phyloP scores from a whole-genome alignment of 2,113 vertebrate species.

The Platichthys stellatus region DNA sequence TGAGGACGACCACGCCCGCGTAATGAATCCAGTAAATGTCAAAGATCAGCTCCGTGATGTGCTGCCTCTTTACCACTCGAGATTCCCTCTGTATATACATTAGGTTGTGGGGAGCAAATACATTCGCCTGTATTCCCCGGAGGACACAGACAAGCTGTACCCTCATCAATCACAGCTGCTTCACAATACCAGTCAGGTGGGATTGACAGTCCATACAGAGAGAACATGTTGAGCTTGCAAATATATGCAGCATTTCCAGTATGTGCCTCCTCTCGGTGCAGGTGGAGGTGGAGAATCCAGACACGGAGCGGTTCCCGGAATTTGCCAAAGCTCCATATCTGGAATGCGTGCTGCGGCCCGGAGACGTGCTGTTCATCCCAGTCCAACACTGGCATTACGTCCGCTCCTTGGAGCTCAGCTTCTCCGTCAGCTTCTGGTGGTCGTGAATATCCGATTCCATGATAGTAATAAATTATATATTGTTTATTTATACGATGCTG shows the following conservation, averaged over 20 bases:
- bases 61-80: slow-evolving; percentile 19
- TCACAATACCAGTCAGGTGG: slow-evolving; percentile 96
- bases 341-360: slow-evolving; percentile 89
- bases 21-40: slow-evolving; percentile 17
- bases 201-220: slow-evolving; percentile 55
- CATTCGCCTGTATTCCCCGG: slow-evolving; percentile 88
- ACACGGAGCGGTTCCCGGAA: slow-evolving; percentile 85
- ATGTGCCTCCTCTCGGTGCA: slow-evolving; percentile 57
- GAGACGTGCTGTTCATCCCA: slow-evolving; percentile 95
- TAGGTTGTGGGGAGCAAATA: slow-evolving; percentile 95
- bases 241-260: slow-evolving; percentile 42
- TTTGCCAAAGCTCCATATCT: slow-evolving; percentile 86
- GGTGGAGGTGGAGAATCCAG: slow-evolving; percentile 93
- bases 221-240: slow-evolving; percentile 19
- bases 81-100: slow-evolving; percentile 26
- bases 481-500: not conserved
- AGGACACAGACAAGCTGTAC: slow-evolving; percentile 88
- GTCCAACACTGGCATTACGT: slow-evolving; percentile 93
- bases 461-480: not conserved
- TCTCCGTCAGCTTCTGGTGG: slow-evolving; percentile 99
- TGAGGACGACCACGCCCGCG: slow-evolving; percentile 47
- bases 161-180: slow-evolving; percentile 91
- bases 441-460: slow-evolving; percentile 75
- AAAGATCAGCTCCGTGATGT: slow-evolving; percentile 17
- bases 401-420: slow-evolving; percentile 91